Percentiles rank a stretch among this genome's conserved stretches.
These are phyloP conservation scores for Slavum lentiscoides DNA, from an alignment of 2,888 invertebrate species.

Conservation along the genomic window DNA sequence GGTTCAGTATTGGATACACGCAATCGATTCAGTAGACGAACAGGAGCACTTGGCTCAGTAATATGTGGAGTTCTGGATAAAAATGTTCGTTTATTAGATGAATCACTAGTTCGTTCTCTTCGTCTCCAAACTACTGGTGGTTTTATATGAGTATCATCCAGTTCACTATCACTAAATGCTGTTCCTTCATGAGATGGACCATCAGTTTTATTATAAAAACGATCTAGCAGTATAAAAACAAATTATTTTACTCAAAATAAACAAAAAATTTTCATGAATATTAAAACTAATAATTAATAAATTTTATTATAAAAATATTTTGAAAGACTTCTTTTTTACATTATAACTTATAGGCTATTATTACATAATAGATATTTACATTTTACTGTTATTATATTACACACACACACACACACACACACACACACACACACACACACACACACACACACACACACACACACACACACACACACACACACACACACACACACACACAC, in stretches of 20 bases:
- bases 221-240: slow-evolving; percentile 51
- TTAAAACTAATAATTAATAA: neutral
- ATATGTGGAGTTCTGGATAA: slow-evolving; percentile 53
- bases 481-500: too few species aligned
- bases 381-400: too few species aligned
- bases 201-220: slow-evolving; percentile 55
- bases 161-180: slow-evolving; percentile 62
- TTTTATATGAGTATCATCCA: slow-evolving; percentile 58
- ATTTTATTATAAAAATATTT: neutral
- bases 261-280: neutral
- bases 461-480: too few species aligned
- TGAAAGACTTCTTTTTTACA: too few species aligned
- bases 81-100: slow-evolving; percentile 52
- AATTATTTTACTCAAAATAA: neutral
- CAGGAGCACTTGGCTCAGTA: slow-evolving; percentile 55
- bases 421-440: too few species aligned
- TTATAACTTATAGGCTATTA: too few species aligned
- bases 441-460: too few species aligned
- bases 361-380: too few species aligned
- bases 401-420: too few species aligned
- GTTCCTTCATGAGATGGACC: slow-evolving; percentile 57
- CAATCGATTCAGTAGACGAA: slow-evolving; percentile 43
- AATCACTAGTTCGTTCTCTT: slow-evolving; percentile 47
- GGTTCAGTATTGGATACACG: slow-evolving; percentile 48
- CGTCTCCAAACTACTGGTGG: slow-evolving; percentile 54